Evolutionary conservation across 2,888 invertebrate genomes (phyloP).

Genomic region (Tenthredo distinguenda): DNA sequence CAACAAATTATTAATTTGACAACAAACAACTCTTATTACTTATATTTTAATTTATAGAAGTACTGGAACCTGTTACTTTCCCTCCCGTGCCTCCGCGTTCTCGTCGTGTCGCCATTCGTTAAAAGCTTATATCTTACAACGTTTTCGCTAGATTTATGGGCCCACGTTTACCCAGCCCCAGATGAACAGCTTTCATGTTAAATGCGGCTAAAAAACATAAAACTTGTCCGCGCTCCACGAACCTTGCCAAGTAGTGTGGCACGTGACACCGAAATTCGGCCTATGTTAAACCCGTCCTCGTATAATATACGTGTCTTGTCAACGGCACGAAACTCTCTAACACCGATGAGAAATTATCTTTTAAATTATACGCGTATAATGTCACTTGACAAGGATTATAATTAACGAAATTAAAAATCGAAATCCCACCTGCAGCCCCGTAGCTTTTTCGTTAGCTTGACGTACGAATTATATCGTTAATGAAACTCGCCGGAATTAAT

Average conservation of each 20-base stretch:
- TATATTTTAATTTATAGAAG: background rate
- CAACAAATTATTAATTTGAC: constrained; percentile 19
- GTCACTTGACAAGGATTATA: background rate
- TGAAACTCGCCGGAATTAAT: background rate
- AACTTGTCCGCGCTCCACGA: constrained; percentile 39
- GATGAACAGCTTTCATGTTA: constrained; percentile 46
- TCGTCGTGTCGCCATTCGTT: constrained; percentile 32
- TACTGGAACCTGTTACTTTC: constrained; percentile 15
- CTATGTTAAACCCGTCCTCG: background rate
- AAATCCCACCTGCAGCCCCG: background rate
- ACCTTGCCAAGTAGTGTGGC: constrained; percentile 36
- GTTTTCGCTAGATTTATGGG: constrained; percentile 34
- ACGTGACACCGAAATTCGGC: constrained; percentile 30
- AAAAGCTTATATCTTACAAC: constrained; percentile 38
- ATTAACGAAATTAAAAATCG: background rate
- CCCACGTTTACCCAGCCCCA: background rate
- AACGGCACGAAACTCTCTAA: background rate
- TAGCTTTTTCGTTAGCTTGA: background rate
- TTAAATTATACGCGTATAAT: background rate
- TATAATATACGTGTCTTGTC: constrained; percentile 22
- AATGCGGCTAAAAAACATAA: constrained; percentile 46
- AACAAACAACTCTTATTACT: constrained; percentile 33
- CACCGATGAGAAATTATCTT: background rate
- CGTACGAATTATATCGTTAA: background rate
- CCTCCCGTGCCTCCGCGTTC: background rate